Conservation (phyloP, 1,140 invertebrate genomes). For the Piezodorus guildinii region DNA sequence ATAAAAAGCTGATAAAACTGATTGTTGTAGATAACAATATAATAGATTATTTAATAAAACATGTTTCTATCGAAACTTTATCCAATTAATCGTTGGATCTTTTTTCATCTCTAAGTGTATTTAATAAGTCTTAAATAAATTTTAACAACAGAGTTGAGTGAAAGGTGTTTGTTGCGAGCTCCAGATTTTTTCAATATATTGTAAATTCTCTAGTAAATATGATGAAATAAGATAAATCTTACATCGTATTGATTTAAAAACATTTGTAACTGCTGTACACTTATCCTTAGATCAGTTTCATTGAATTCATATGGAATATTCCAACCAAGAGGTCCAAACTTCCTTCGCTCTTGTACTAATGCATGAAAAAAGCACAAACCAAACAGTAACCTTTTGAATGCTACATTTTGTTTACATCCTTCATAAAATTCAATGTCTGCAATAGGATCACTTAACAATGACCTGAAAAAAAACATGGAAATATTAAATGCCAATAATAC, state of each 20-base stretch:
- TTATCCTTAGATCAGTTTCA: constrained; percentile 84
- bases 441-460: constrained; percentile 78
- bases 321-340: constrained; percentile 90
- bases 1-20: too few relatives aligned
- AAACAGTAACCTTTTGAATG: constrained; percentile 80
- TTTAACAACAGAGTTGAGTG: too few relatives aligned
- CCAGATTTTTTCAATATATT: not conserved
- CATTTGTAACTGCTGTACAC: constrained; percentile 73
- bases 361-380: constrained; percentile 92
- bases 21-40: too few relatives aligned
- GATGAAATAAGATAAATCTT: constrained; percentile 26
- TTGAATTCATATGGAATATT: constrained; percentile 94
- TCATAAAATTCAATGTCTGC: constrained; percentile 79
- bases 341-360: constrained; percentile 75
- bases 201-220: not conserved
- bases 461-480: constrained; percentile 34
- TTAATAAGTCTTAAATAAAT: too few relatives aligned
- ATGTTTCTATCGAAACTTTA: too few relatives aligned
- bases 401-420: constrained; percentile 56
- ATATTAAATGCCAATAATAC: too few relatives aligned
- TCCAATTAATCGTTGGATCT: too few relatives aligned
- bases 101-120: too few relatives aligned
- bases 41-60: too few relatives aligned
- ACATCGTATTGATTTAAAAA: constrained; percentile 76
- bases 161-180: too few relatives aligned